Percentiles rank a stretch among this genome's conserved stretches.
These are phyloP conservation scores for Diachasma alloeum DNA, from an alignment of 1,140 invertebrate genomes.

Conservation along the genomic window DNA sequence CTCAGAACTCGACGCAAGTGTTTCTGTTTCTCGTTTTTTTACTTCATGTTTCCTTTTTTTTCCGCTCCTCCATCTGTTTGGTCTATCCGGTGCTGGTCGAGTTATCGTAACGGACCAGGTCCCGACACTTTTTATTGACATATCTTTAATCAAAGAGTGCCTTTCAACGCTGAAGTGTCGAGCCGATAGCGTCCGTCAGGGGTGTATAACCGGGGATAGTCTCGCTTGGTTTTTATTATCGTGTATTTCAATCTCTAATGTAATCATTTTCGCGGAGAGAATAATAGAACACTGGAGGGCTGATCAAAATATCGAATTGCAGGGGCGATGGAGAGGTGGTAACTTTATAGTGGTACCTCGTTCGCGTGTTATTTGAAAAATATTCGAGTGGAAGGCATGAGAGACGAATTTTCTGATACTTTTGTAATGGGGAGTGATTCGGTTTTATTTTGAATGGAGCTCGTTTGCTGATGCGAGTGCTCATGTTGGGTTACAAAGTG, in stretches of 20 bases:
- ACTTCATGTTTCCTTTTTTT: background rate
- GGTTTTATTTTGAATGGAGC: no score
- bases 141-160: conserved; percentile 20
- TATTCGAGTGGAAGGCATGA: no score
- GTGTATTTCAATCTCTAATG: background rate
- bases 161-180: background rate
- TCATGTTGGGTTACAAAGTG: no score
- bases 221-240: background rate
- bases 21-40: conserved; percentile 15
- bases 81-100: background rate
- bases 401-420: no score
- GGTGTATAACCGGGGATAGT: background rate
- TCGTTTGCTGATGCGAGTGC: no score
- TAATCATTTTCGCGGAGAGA: background rate
- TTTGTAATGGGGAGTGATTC: no score
- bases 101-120: background rate
- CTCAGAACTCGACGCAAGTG: conserved; percentile 11
- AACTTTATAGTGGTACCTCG: background rate
- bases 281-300: background rate
- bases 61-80: background rate
- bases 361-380: no score
- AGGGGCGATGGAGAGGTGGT: background rate
- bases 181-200: background rate
- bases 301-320: background rate
- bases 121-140: conserved; percentile 17